Evolutionary conservation across 2,797 vertebrate species (phyloP).

Genomic region (Astyanax mexicanus): DNA sequence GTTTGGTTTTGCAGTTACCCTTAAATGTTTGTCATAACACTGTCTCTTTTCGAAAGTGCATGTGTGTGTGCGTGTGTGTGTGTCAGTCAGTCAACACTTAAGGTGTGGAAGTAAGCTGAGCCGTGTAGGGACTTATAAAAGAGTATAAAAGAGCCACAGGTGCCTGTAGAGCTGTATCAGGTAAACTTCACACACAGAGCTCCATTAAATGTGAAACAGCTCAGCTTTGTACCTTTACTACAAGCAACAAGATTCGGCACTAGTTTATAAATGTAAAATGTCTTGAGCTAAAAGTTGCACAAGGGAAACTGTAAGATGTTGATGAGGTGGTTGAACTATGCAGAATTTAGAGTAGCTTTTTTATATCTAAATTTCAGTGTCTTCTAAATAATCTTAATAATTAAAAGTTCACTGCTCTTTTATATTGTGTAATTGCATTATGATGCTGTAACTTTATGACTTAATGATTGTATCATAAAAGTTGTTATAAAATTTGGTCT

Average conservation of each 20-base stretch:
- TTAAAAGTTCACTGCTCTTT: no score
- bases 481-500: no score
- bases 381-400: no score
- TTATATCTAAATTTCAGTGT: no score
- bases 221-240: background rate
- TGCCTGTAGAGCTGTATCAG: conserved; percentile 20
- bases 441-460: no score
- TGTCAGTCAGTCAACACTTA: background rate
- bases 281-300: background rate
- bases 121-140: conserved; percentile 17
- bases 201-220: conserved; percentile 10
- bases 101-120: conserved; percentile 27
- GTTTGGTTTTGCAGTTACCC: no score
- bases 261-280: background rate
- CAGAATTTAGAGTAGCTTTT: no score
- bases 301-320: background rate
- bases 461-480: no score
- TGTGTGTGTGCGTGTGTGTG: conserved; percentile 3
- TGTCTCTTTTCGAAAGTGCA: no score
- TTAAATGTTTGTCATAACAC: no score
- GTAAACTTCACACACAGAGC: background rate
- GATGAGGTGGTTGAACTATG: no score
- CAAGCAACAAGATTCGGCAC: background rate
- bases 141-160: background rate
- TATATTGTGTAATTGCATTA: no score